These are phyloP conservation scores for Apamea crenata DNA, from an alignment of 2,888 invertebrate species.

Conservation along the genomic window DNA sequence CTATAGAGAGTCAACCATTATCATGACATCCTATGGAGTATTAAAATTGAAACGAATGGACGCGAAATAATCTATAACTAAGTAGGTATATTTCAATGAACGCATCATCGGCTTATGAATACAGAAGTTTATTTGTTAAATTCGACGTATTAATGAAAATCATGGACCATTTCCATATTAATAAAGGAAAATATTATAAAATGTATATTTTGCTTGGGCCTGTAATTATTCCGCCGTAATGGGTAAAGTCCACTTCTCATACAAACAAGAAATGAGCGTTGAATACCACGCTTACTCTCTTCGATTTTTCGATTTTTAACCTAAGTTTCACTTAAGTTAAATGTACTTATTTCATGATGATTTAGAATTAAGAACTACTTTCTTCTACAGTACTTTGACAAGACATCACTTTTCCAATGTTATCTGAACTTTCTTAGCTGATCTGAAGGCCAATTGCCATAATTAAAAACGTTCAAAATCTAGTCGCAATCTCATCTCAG, in stretches of 20 bases:
- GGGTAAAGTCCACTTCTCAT: not conserved
- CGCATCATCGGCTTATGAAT: conserved; percentile 8
- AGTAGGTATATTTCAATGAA: conserved; percentile 23
- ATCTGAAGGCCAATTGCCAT: not conserved
- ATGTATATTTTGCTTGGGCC: not conserved
- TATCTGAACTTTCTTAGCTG: not conserved
- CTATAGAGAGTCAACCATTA: not conserved
- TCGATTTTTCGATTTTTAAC: not conserved
- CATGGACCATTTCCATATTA: conserved; percentile 32
- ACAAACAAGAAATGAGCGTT: not conserved
- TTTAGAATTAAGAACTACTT: not conserved
- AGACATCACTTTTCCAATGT: not conserved
- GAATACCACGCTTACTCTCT: not conserved
- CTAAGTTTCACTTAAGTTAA: not conserved
- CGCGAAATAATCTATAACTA: conserved; percentile 17
- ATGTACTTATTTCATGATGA: not conserved
- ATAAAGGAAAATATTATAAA: conserved; percentile 15
- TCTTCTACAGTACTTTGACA: not conserved
- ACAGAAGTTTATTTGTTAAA: conserved; percentile 13
- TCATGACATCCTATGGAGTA: not conserved
- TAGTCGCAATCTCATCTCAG: no score
- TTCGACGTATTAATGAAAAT: conserved; percentile 24
- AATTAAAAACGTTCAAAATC: no score
- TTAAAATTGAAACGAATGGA: conserved; percentile 14
- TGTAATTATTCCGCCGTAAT: not conserved